These are phyloP conservation scores for Hypomecis atomaria DNA, from an alignment of 2,888 invertebrate species.

Conservation along the genomic window DNA sequence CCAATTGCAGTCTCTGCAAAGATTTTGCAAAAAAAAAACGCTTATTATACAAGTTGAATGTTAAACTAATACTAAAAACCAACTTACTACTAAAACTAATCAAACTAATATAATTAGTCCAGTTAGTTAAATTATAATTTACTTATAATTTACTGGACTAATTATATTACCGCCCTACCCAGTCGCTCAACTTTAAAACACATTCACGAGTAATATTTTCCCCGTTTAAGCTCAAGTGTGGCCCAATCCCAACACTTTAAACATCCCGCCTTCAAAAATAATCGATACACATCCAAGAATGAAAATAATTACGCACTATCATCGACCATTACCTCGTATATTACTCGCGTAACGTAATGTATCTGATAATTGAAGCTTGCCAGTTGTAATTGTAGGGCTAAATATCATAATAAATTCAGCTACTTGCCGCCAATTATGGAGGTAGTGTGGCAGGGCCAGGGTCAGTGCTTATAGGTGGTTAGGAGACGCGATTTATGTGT, in stretches of 20 bases:
- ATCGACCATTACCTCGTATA: constrained; percentile 67
- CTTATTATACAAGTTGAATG: too few species aligned
- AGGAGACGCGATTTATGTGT: constrained; percentile 25
- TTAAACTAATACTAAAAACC: too few species aligned
- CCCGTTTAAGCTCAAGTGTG: constrained; percentile 10
- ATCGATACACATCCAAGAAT: constrained; percentile 55
- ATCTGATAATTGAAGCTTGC: constrained; percentile 33
- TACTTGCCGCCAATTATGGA: constrained; percentile 43
- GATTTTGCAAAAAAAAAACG: too few species aligned
- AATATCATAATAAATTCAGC: constrained; percentile 49
- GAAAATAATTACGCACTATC: constrained; percentile 69
- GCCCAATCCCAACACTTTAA: constrained; percentile 23
- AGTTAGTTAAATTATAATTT: too few species aligned
- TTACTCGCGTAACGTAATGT: constrained; percentile 64
- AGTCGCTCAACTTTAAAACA: not conserved
- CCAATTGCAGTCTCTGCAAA: too few species aligned
- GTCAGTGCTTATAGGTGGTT: constrained; percentile 36
- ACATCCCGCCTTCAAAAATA: constrained; percentile 42
- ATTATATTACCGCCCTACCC: too few species aligned
- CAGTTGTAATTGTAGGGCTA: constrained; percentile 46
- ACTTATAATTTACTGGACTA: too few species aligned
- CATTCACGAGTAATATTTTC: not conserved
- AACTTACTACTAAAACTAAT: too few species aligned
- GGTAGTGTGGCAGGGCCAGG: constrained; percentile 21
- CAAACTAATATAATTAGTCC: too few species aligned